Conservation (phyloP, 2,797 vertebrate species). For the Lepilemur ruficaudatus region DNA sequence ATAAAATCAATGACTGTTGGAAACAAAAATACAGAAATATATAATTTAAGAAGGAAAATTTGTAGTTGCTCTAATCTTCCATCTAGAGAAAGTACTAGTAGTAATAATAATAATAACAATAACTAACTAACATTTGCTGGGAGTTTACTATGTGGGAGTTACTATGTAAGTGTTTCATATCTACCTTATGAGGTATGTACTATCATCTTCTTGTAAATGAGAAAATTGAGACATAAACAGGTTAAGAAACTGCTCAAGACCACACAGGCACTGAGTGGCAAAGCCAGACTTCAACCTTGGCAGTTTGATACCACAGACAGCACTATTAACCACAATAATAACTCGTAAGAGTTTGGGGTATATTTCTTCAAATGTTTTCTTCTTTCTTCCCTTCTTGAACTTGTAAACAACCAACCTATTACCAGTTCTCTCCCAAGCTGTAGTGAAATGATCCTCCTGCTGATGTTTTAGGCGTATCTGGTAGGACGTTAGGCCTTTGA, state of each 20-base stretch:
- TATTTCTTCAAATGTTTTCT: not conserved
- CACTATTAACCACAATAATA: not conserved
- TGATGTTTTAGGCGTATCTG: not conserved
- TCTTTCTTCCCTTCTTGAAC: not conserved
- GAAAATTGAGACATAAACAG: not conserved
- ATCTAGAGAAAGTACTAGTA: not conserved
- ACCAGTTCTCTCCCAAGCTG: not conserved
- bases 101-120: not conserved
- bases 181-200: not conserved
- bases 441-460: not conserved
- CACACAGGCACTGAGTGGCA: not conserved
- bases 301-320: not conserved
- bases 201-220: not conserved
- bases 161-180: not conserved
- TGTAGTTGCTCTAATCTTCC: not conserved
- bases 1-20: not conserved
- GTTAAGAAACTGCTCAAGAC: not conserved
- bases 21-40: not conserved
- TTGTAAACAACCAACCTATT: not conserved
- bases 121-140: not conserved
- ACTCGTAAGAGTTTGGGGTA: not conserved
- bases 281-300: not conserved
- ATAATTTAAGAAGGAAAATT: not conserved
- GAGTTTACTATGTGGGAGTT: not conserved
- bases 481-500: not conserved